Percentiles rank a stretch among this genome's conserved stretches.
Evolutionary conservation across 2,797 vertebrate genomes (phyloP).

Genomic region (Sphenodon punctatus): DNA sequence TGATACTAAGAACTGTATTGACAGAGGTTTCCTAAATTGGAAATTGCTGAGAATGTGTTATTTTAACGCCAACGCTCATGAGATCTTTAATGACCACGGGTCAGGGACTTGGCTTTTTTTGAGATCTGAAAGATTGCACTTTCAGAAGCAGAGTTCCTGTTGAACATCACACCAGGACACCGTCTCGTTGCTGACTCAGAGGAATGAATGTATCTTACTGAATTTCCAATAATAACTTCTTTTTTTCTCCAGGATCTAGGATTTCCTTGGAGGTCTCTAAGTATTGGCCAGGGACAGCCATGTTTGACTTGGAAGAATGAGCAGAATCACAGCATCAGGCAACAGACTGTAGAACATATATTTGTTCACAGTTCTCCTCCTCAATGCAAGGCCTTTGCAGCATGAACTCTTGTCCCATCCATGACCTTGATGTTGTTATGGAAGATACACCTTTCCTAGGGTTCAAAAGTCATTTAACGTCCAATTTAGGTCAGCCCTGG

Average conservation of each 20-base stretch:
- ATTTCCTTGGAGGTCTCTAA: neutral
- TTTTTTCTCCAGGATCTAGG: neutral
- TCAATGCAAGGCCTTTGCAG: slow-evolving; percentile 34
- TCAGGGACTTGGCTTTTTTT: neutral
- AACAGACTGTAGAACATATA: neutral
- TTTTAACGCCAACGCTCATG: rapidly evolving
- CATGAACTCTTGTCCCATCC: slow-evolving; percentile 33
- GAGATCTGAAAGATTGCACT: neutral
- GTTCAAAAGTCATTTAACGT: slow-evolving; percentile 23
- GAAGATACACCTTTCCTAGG: slow-evolving; percentile 47
- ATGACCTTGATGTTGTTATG: slow-evolving; percentile 38
- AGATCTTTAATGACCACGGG: neutral
- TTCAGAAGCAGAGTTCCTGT: neutral
- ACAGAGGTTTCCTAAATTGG: rapidly evolving
- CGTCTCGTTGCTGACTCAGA: neutral
- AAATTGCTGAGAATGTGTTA: neutral
- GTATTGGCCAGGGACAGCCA: neutral
- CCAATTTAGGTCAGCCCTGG: slow-evolving; percentile 50
- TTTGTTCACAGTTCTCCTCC: neutral
- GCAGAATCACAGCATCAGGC: neutral
- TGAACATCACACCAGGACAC: neutral
- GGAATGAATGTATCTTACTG: neutral
- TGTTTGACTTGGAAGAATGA: slow-evolving; percentile 1
- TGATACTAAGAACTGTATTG: too few species aligned
- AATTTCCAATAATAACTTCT: rapidly evolving